Percentiles rank a stretch among this genome's conserved stretches.
These are phyloP conservation scores for Abscondita cerata DNA, from an alignment of 2,888 invertebrate species.

Conservation along the genomic window DNA sequence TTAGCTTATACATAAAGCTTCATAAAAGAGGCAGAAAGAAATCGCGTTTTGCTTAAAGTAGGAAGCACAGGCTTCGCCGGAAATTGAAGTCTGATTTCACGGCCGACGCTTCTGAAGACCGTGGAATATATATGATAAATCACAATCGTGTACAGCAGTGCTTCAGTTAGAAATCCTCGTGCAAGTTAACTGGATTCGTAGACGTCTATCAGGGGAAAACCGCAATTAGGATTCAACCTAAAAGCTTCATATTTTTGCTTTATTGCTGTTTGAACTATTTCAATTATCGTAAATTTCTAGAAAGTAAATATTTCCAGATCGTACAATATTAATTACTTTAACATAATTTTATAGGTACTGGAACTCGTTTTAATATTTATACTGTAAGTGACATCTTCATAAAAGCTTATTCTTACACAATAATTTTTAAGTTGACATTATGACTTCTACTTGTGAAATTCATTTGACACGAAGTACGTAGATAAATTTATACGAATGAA, in stretches of 20 bases:
- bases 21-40: slow-evolving; percentile 27
- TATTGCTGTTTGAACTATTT: slow-evolving; percentile 21
- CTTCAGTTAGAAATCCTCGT: slow-evolving; percentile 17
- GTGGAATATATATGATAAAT: slow-evolving; percentile 47
- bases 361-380: too few relatives aligned
- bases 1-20: slow-evolving; percentile 12
- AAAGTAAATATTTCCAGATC: slow-evolving; percentile 14
- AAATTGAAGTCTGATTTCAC: slow-evolving; percentile 47
- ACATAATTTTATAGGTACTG: background rate
- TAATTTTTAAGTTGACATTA: too few relatives aligned
- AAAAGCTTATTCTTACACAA: too few relatives aligned
- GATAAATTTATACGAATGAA: slow-evolving; percentile 9
- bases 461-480: too few relatives aligned
- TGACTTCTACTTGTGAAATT: too few relatives aligned
- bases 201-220: slow-evolving; percentile 18
- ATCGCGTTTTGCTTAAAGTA: slow-evolving; percentile 27
- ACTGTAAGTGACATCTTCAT: too few relatives aligned
- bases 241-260: slow-evolving; percentile 22
- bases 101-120: slow-evolving; percentile 41
- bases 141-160: slow-evolving; percentile 26
- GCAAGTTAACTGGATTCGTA: slow-evolving; percentile 17
- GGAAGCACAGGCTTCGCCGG: slow-evolving; percentile 39
- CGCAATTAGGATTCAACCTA: slow-evolving; percentile 16
- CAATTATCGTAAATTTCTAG: slow-evolving; percentile 14
- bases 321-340: slow-evolving; percentile 8